Percentiles rank a stretch among this genome's conserved stretches.
phyloP scores from a whole-genome alignment of 2,113 vertebrate species.

The Guaruba guarouba region DNA sequence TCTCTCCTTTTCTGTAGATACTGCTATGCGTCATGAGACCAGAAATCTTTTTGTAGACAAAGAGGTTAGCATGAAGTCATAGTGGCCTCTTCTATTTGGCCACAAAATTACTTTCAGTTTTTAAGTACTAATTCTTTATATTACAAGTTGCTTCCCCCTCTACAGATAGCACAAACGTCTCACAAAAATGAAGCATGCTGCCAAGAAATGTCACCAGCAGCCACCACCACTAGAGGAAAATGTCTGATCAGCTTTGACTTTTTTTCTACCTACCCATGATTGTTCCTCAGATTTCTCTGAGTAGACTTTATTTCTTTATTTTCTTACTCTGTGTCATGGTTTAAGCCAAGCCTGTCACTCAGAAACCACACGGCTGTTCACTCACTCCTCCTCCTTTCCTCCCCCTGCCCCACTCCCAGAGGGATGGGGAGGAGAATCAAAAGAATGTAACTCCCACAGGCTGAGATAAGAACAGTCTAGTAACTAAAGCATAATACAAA shows the following conservation, averaged over 20 bases:
- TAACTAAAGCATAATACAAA: no score
- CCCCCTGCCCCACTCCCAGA: no score
- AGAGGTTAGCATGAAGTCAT: not conserved
- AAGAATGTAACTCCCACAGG: no score
- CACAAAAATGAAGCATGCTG: accelerated
- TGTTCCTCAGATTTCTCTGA: not conserved
- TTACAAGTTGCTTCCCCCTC: not conserved
- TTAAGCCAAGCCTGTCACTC: no score
- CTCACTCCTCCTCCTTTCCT: no score
- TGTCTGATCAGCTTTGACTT: not conserved
- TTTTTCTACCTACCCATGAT: not conserved
- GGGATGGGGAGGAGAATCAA: no score
- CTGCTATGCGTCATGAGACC: not conserved
- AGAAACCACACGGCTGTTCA: no score
- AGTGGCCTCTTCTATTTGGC: not conserved
- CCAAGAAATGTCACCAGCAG: not conserved
- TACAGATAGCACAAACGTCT: not conserved
- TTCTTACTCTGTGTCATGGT: not conserved
- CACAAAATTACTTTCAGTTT: not conserved
- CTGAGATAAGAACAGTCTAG: no score
- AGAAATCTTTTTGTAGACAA: not conserved
- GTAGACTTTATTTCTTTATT: not conserved
- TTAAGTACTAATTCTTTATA: not conserved
- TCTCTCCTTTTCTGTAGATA: not conserved
- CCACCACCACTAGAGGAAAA: not conserved